Percentiles rank a stretch among this genome's conserved stretches.
These are phyloP conservation scores for Pseudomyrmex gracilis DNA, from an alignment of 1,140 invertebrate species.

Conservation along the genomic window DNA sequence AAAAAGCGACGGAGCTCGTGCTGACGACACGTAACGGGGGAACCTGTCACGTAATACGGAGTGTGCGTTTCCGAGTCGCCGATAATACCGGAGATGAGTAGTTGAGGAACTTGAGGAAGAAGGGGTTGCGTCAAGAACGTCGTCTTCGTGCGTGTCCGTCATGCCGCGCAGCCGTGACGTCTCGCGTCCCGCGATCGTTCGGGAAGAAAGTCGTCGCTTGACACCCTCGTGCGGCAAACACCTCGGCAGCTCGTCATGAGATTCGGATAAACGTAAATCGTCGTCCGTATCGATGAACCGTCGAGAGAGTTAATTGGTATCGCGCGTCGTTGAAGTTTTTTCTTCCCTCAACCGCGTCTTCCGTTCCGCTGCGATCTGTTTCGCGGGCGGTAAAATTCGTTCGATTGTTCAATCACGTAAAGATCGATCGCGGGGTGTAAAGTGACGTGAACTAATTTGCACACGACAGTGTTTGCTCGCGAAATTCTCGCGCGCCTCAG, in stretches of 20 bases:
- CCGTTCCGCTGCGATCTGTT: not conserved
- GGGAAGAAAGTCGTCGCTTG: not conserved
- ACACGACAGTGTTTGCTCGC: not conserved
- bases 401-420: not conserved
- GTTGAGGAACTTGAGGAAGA: not conserved
- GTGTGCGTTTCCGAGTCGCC: not conserved
- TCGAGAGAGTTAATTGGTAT: constrained; percentile 40
- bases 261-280: constrained; percentile 39
- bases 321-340: not conserved
- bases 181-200: too few species aligned
- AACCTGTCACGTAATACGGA: not conserved
- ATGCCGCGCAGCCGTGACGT: constrained; percentile 12
- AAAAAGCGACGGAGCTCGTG: constrained; percentile 68
- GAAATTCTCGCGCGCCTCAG: not conserved
- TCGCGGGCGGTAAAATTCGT: not conserved
- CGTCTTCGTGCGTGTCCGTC: constrained; percentile 14
- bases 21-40: constrained; percentile 49
- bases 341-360: not conserved
- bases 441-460: constrained; percentile 6
- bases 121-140: not conserved
- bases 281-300: constrained; percentile 38
- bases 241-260: constrained; percentile 60
- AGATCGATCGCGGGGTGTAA: constrained; percentile 4
- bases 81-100: not conserved
- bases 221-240: not conserved